These are phyloP conservation scores for Ammodytes marinus DNA, from an alignment of 2,113 vertebrate species.

Conservation along the genomic window DNA sequence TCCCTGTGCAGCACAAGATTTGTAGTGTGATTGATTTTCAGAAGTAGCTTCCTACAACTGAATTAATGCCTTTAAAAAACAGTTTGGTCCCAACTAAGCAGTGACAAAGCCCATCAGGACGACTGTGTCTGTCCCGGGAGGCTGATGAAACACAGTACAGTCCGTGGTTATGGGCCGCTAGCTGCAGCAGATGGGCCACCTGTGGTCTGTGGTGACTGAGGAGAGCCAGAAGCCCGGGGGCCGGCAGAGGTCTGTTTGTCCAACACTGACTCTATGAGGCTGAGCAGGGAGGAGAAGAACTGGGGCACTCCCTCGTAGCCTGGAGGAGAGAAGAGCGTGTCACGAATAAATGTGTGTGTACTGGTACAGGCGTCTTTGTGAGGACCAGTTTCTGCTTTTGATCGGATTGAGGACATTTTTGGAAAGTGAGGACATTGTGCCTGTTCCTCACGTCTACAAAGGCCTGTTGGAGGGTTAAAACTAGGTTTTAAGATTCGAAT, in stretches of 20 bases:
- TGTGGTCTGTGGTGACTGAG: background rate
- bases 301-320: slow-evolving; percentile 86
- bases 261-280: slow-evolving; percentile 79
- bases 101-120: background rate
- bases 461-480: too few relatives aligned
- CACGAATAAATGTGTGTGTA: background rate
- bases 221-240: slow-evolving; percentile 1
- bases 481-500: too few relatives aligned
- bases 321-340: slow-evolving; percentile 31
- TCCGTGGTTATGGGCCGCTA: background rate
- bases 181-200: slow-evolving; percentile 10
- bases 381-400: too few relatives aligned
- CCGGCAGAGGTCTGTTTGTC: slow-evolving; percentile 36
- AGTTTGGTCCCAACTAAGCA: background rate
- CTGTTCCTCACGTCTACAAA: too few relatives aligned
- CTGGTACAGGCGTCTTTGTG: too few relatives aligned
- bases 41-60: background rate
- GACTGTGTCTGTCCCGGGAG: background rate
- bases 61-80: background rate
- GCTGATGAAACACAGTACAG: background rate
- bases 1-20: background rate
- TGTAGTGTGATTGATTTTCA: slow-evolving; percentile 24
- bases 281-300: slow-evolving; percentile 83
- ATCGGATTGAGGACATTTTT: too few relatives aligned
- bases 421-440: too few relatives aligned